A percentile compares a stretch with the other conserved stretches of the same genome.
These are phyloP conservation scores for Hiodon tergisus DNA, from an alignment of 2,113 vertebrate genomes.

Conservation along the genomic window DNA sequence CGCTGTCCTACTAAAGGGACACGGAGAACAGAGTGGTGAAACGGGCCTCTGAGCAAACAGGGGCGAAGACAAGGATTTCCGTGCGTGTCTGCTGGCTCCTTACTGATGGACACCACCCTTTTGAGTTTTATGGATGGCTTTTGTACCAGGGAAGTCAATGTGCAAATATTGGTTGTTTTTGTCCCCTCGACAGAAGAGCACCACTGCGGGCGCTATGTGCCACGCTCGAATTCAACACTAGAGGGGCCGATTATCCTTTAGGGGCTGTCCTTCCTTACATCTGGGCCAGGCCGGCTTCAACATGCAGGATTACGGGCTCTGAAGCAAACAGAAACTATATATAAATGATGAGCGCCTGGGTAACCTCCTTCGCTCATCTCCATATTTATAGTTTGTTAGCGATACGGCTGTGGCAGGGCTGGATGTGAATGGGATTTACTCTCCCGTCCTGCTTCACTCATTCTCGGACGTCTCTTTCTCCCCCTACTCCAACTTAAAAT, in stretches of 20 bases:
- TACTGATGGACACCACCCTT: constrained; percentile 51
- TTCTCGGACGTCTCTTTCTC: constrained; percentile 35
- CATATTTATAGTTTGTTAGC: constrained; percentile 41
- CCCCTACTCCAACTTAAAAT: constrained; percentile 42
- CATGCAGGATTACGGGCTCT: constrained; percentile 34
- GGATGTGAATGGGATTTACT: constrained; percentile 35
- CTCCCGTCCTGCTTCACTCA: constrained; percentile 30
- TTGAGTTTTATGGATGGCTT: constrained; percentile 48
- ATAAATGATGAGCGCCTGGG: constrained; percentile 34
- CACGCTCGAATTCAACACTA: constrained; percentile 33
- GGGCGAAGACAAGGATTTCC: constrained; percentile 55
- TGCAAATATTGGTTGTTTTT: constrained; percentile 68
- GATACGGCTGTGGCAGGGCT: constrained; percentile 13
- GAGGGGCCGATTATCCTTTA: constrained; percentile 32
- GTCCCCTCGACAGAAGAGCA: constrained; percentile 54
- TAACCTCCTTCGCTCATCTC: constrained; percentile 36
- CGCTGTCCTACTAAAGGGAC: constrained; percentile 60
- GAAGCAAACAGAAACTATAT: constrained; percentile 18
- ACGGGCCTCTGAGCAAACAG: constrained; percentile 35
- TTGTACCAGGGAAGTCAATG: constrained; percentile 59
- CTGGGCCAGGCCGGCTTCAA: constrained; percentile 7
- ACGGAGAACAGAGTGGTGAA: constrained; percentile 35
- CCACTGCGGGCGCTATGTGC: constrained; percentile 16
- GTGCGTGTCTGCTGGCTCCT: constrained; percentile 45
- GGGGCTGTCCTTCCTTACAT: constrained; percentile 37